Conservation (phyloP, 1,140 invertebrate species). For the Drosophila parvula region DNA sequence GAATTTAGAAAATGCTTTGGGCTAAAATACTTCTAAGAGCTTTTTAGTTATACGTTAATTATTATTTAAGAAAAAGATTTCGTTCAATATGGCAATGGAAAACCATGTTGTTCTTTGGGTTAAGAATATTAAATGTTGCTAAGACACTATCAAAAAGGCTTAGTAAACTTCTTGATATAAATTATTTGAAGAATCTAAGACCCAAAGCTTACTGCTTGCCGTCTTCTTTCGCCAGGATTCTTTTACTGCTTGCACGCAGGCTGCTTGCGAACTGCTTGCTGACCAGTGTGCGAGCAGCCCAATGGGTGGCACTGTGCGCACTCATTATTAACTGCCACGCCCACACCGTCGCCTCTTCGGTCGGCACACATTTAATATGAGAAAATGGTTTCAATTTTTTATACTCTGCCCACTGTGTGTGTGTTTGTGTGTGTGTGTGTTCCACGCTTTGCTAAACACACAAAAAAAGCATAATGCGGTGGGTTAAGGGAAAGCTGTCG, state of each 20-base stretch:
- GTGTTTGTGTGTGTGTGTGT: slow-evolving; percentile 27
- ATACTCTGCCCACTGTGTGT: slow-evolving; percentile 43
- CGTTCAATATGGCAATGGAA: no score
- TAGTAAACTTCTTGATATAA: no score
- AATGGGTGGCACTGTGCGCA: slow-evolving; percentile 21
- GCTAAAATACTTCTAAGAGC: not conserved
- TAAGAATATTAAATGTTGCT: no score
- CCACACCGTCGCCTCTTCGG: slow-evolving; percentile 23
- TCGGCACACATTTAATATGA: slow-evolving; percentile 81
- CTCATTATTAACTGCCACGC: slow-evolving; percentile 67
- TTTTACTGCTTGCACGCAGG: not conserved
- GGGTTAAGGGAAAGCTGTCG: slow-evolving; percentile 62
- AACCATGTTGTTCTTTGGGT: no score
- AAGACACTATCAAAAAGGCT: no score
- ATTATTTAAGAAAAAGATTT: no score
- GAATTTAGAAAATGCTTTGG: not conserved
- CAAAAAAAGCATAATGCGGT: slow-evolving; percentile 42
- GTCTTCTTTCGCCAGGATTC: not conserved
- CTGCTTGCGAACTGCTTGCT: not conserved
- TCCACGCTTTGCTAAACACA: slow-evolving; percentile 60
- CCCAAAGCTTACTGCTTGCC: not conserved
- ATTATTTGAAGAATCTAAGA: not conserved
- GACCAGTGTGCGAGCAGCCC: slow-evolving; percentile 12
- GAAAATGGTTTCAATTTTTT: slow-evolving; percentile 81
- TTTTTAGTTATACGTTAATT: not conserved